Base-by-base conservation (phyloP, 2,888 invertebrate genomes). In the Drosophila picticornis region DNA sequence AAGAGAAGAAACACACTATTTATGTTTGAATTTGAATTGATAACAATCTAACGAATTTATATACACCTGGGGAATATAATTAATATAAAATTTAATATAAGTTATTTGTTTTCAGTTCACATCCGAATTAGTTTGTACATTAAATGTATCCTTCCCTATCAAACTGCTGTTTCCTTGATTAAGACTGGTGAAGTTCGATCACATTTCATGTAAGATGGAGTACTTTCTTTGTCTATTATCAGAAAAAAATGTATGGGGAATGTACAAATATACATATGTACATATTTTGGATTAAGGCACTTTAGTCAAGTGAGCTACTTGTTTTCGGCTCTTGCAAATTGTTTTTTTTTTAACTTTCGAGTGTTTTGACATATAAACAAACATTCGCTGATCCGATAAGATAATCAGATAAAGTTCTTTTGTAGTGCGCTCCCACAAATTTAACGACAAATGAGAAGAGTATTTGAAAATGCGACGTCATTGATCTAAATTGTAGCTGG, bases 301-400 rank as follows among this genome's bases (percentile, higher is more conserved):
- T 19, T 34, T 51, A 25, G 16, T 63, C 4, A 48, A 63, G 34
- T 57, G 71, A 4, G 29, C 16, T 31, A 19, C 11, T 5, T 52
- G 31, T 57, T 31, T 70, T 22, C 3, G n/a, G 11, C 0, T 5
- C 1, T 50, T 38, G 19, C 11, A 22, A 13, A 9, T 40, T 16
- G 1, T 7, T 29, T 13, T 52, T 13, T 52, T 31, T 27, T 34
- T 10, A 19, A 9, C 16, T 22, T 22, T 25, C 22, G 4, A 69
- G 43, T 59, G 52, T 32, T 53, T 67, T 16, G 53, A 19, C 11
- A 32, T 13, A 19, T 25, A n/a, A 51, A 3, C 64, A 32, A 57
- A 40, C 29, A 57, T 25, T 40, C 13, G 36, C 10, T 13, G 27
- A 16, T 10, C 27, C 4, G 61, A 72, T 71, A 71, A 71, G 72